These are phyloP conservation scores for Villa cingulata DNA, from an alignment of 2,888 invertebrate genomes.

Conservation along the genomic window DNA sequence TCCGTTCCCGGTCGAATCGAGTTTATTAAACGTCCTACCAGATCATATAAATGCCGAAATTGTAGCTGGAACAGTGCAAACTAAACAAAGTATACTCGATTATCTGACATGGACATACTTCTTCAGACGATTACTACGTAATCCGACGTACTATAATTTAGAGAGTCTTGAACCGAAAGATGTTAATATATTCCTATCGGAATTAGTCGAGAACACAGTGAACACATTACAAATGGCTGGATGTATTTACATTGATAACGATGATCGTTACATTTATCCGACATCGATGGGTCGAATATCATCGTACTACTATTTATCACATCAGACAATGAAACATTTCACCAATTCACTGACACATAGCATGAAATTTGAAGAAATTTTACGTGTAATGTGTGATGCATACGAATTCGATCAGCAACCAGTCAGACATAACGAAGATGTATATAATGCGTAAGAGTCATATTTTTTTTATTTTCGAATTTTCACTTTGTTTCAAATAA, in stretches of 20 bases:
- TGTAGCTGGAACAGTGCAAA: slow-evolving; percentile 87
- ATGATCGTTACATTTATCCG: slow-evolving; percentile 27
- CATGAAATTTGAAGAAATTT: slow-evolving; percentile 53
- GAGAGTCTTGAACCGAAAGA: slow-evolving; percentile 53
- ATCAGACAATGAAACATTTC: slow-evolving; percentile 82
- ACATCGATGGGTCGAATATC: slow-evolving; percentile 86
- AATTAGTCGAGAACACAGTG: slow-evolving; percentile 66
- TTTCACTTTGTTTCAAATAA: slow-evolving; percentile 2
- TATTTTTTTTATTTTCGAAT: not conserved
- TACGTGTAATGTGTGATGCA: slow-evolving; percentile 67
- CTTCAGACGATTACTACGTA: slow-evolving; percentile 80
- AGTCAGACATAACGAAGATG: slow-evolving; percentile 95
- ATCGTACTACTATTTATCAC: slow-evolving; percentile 91
- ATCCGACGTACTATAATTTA: slow-evolving; percentile 82
- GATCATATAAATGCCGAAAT: slow-evolving; percentile 97
- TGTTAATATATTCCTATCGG: slow-evolving; percentile 63
- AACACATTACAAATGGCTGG: slow-evolving; percentile 56
- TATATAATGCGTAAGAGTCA: slow-evolving; percentile 70
- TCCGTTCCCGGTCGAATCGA: slow-evolving; percentile 98
- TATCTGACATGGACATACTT: slow-evolving; percentile 99
- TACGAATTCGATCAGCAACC: slow-evolving; percentile 89
- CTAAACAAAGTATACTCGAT: slow-evolving; percentile 85
- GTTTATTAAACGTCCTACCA: slow-evolving; percentile 74
- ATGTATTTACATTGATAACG: slow-evolving; percentile 68
- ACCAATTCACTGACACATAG: slow-evolving; percentile 49